Percentiles rank a stretch among this genome's conserved stretches.
Evolutionary conservation across 2,113 vertebrate species (phyloP).

Genomic region (Grammomys surdaster): DNA sequence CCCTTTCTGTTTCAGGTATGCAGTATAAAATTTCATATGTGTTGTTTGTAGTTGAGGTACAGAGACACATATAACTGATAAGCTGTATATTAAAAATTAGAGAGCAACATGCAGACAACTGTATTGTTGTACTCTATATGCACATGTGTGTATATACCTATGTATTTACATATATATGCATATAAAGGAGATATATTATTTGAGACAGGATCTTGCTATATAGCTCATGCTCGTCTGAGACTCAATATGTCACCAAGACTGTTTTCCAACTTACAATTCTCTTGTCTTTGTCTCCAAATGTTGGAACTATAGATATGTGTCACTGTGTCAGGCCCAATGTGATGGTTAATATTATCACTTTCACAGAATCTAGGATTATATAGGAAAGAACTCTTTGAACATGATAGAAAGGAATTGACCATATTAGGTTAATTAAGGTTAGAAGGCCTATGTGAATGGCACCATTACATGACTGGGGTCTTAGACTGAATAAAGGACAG

Average conservation of each 20-base stretch:
- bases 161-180: neutral
- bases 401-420: no score
- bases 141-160: neutral
- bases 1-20: neutral
- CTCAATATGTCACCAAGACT: neutral
- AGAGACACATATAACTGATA: neutral
- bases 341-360: neutral
- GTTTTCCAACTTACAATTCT: neutral
- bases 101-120: neutral
- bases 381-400: neutral
- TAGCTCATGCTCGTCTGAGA: neutral
- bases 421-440: no score
- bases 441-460: neutral
- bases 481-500: neutral
- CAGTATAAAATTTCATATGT: neutral
- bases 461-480: no score
- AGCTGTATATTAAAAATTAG: neutral
- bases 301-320: neutral
- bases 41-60: neutral
- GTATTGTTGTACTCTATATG: neutral
- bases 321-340: neutral
- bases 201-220: neutral
- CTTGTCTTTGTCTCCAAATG: neutral
- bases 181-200: neutral
- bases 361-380: neutral